Conservation (phyloP, 2,797 vertebrate genomes). For the Taenioides sp. region DNA sequence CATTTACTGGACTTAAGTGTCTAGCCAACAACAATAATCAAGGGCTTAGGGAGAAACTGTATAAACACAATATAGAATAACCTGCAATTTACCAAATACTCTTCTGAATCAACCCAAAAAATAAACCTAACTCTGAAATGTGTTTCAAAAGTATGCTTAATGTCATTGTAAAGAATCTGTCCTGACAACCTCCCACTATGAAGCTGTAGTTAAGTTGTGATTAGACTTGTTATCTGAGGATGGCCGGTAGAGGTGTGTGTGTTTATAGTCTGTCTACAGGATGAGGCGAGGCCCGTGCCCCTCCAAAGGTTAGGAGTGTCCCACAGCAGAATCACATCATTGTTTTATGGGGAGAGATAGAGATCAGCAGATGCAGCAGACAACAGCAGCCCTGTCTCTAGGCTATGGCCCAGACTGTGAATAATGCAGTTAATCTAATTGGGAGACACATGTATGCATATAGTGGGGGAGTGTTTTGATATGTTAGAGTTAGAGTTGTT, state of each 20-base stretch:
- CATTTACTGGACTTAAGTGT: constrained; percentile 15
- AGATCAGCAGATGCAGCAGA: constrained; percentile 41
- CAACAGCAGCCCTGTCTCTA: constrained; percentile 7
- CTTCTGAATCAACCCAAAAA: neutral
- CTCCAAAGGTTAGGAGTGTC: constrained; percentile 38
- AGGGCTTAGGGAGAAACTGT: constrained; percentile 26
- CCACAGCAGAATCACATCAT: constrained; percentile 21
- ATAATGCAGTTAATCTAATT: constrained; percentile 25
- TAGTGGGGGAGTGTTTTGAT: constrained; percentile 17
- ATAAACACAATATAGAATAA: constrained; percentile 28
- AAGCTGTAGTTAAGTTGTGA: constrained; percentile 21
- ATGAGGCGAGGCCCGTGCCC: constrained; percentile 35
- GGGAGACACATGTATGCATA: neutral
- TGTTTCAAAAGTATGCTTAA: neutral
- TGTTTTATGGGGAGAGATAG: constrained; percentile 50
- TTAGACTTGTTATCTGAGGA: constrained; percentile 25
- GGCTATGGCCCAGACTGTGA: constrained; percentile 4
- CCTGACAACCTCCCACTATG: constrained; percentile 9
- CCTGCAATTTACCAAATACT: constrained; percentile 27
- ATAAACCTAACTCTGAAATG: neutral
- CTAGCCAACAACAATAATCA: constrained; percentile 33
- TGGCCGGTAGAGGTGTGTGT: constrained; percentile 13
- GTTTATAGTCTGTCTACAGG: constrained; percentile 35
- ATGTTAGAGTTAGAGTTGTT: constrained; percentile 60
- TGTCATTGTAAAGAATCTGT: neutral